A percentile compares a stretch with the other conserved stretches of the same genome.
Evolutionary conservation across 2,888 invertebrate species (phyloP).

Genomic region (Alloplasta piceator): DNA sequence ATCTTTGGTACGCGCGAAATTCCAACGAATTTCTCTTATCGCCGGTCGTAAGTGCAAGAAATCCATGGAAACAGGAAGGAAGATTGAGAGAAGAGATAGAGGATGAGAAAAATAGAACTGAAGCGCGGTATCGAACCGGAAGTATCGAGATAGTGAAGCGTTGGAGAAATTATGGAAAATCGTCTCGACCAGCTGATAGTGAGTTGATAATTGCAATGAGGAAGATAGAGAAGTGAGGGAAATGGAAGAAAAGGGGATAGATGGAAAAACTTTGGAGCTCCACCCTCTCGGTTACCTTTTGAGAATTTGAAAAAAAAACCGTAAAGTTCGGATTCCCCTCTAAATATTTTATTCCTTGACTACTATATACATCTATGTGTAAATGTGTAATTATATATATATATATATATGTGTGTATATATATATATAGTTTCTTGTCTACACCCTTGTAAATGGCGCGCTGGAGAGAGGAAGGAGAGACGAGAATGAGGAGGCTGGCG

Average conservation of each 20-base stretch:
- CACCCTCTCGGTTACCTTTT: conserved; percentile 51
- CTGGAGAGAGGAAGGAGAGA: conserved; percentile 12
- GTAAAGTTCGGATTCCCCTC: conserved; percentile 10
- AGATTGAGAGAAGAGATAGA: background rate
- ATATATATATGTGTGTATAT: background rate
- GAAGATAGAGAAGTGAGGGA: background rate
- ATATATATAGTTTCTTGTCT: conserved; percentile 59
- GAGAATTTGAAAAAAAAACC: conserved; percentile 22
- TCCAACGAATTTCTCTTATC: conserved; percentile 44
- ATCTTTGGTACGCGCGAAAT: conserved; percentile 23
- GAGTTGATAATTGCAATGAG: background rate
- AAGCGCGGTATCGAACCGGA: background rate
- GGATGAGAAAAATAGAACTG: background rate
- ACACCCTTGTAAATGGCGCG: conserved; percentile 70
- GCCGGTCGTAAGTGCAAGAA: background rate
- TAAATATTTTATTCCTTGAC: conserved; percentile 26
- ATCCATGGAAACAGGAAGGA: conserved; percentile 19
- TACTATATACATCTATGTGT: conserved; percentile 11
- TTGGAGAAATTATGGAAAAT: background rate
- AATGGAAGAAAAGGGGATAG: conserved; percentile 19
- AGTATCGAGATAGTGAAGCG: background rate
- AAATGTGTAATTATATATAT: background rate
- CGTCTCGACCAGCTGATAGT: background rate
- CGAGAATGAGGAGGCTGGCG: conserved; percentile 45
- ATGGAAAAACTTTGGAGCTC: conserved; percentile 34